A percentile compares a stretch with the other conserved stretches of the same genome.
Conservation (phyloP, 1,140 invertebrate genomes). For the Drosophila baimaii region DNA sequence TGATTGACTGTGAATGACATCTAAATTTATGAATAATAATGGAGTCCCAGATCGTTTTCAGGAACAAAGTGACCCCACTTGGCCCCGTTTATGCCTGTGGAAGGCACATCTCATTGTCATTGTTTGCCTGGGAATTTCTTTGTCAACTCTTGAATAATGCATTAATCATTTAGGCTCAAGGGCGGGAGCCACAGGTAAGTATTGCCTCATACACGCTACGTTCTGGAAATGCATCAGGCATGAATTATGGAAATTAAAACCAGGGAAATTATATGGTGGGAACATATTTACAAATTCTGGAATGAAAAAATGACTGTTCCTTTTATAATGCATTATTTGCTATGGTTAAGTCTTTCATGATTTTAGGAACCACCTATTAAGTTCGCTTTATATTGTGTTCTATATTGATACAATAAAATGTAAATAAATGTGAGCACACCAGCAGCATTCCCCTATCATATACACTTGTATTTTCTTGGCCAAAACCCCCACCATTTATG, state of each 20-base stretch:
- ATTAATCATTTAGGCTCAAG: conserved; percentile 3
- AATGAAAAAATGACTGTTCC: conserved; percentile 1
- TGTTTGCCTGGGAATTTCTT: conserved; percentile 30
- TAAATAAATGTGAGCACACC: neutral
- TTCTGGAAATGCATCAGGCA: conserved; percentile 7
- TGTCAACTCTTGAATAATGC: conserved; percentile 13
- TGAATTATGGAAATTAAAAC: conserved; percentile 28
- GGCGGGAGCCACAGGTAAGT: neutral
- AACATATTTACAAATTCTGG: conserved; percentile 19
- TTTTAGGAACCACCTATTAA: conserved; percentile 6
- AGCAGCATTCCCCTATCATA: too few species aligned
- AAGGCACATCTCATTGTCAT: conserved; percentile 9
- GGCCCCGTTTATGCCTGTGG: neutral
- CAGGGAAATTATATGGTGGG: conserved; percentile 15
- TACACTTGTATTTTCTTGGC: neutral
- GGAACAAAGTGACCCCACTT: conserved; percentile 5
- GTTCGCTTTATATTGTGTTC: neutral
- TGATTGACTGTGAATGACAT: conserved; percentile 15
- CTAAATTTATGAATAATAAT: conserved; percentile 5
- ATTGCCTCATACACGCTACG: conserved; percentile 7
- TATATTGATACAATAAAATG: conserved; percentile 12
- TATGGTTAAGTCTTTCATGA: neutral
- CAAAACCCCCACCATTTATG: neutral
- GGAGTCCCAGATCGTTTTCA: neutral
- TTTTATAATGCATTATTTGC: too few species aligned